Percentiles rank a stretch among this genome's conserved stretches.
These are phyloP conservation scores for Petrocephalus sullivani DNA, from an alignment of 2,797 vertebrate genomes.

Conservation along the genomic window DNA sequence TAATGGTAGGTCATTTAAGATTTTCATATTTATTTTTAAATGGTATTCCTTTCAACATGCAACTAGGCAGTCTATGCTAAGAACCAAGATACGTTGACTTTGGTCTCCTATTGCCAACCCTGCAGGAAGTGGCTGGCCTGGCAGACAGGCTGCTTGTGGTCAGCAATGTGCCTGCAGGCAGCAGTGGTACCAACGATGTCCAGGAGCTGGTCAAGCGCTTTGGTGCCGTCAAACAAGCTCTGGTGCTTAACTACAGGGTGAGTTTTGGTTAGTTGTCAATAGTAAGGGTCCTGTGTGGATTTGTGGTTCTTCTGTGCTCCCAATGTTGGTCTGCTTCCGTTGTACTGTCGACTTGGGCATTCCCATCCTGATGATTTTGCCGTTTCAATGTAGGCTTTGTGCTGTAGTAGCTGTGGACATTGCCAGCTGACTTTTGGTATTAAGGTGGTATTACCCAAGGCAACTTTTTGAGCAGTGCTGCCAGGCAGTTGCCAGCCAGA, in stretches of 20 bases:
- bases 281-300: neutral
- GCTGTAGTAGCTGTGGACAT: neutral
- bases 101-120: neutral
- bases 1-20: neutral
- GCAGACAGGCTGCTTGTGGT: slow-evolving; percentile 64
- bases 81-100: neutral
- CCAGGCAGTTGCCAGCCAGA: neutral
- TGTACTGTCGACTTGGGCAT: neutral
- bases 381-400: neutral
- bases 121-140: slow-evolving; percentile 30
- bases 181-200: slow-evolving; percentile 60
- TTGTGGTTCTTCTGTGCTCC: neutral
- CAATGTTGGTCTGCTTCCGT: neutral
- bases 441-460: neutral
- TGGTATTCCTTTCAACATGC: neutral
- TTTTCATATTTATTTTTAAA: neutral
- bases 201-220: slow-evolving; percentile 75
- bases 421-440: neutral
- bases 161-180: slow-evolving; percentile 67
- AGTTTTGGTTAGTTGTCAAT: neutral
- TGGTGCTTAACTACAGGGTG: slow-evolving; percentile 67
- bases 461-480: neutral
- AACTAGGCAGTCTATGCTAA: neutral
- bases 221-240: slow-evolving; percentile 62
- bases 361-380: neutral